Evolutionary conservation across 2,888 invertebrate species (phyloP).

Genomic region (Drosophila mettleri): DNA sequence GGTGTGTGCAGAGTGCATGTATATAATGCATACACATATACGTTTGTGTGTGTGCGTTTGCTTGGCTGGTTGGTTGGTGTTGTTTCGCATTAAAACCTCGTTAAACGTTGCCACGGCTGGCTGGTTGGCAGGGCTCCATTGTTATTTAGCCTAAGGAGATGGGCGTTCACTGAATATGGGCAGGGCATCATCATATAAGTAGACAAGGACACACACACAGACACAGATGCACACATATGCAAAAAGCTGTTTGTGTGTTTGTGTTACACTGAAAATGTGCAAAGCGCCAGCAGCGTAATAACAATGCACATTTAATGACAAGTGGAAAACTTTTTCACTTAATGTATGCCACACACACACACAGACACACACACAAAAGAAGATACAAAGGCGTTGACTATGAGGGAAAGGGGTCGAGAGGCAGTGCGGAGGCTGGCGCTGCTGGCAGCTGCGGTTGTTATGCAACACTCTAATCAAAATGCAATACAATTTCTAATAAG

Average conservation of each 20-base stretch:
- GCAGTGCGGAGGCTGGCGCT: background rate
- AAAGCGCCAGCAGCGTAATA: slow-evolving; percentile 65
- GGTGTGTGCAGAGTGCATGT: slow-evolving; percentile 12
- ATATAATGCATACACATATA: background rate
- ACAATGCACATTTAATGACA: slow-evolving; percentile 81
- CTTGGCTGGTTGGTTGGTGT: slow-evolving; percentile 14
- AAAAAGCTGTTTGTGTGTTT: slow-evolving; percentile 10
- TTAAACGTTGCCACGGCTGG: slow-evolving; percentile 73
- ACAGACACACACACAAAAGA: slow-evolving; percentile 9
- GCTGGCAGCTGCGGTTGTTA: slow-evolving; percentile 43
- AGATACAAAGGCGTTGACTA: background rate
- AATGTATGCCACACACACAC: slow-evolving; percentile 70
- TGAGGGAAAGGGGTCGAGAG: background rate
- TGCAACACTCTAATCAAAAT: slow-evolving; percentile 71
- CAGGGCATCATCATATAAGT: slow-evolving; percentile 24
- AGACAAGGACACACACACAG: slow-evolving; percentile 40
- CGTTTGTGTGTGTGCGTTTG: slow-evolving; percentile 10
- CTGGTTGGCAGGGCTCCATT: slow-evolving; percentile 52
- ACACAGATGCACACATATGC: slow-evolving; percentile 26
- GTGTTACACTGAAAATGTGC: slow-evolving; percentile 49
- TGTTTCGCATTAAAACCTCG: slow-evolving; percentile 71
- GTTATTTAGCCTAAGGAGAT: slow-evolving; percentile 28
- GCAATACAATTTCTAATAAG: slow-evolving; percentile 65
- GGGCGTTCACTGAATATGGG: background rate
- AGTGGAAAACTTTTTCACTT: slow-evolving; percentile 79